Percentiles rank a stretch among this genome's conserved stretches.
These are phyloP conservation scores for Lutraria lutraria DNA, from an alignment of 2,888 invertebrate species.

Conservation along the genomic window DNA sequence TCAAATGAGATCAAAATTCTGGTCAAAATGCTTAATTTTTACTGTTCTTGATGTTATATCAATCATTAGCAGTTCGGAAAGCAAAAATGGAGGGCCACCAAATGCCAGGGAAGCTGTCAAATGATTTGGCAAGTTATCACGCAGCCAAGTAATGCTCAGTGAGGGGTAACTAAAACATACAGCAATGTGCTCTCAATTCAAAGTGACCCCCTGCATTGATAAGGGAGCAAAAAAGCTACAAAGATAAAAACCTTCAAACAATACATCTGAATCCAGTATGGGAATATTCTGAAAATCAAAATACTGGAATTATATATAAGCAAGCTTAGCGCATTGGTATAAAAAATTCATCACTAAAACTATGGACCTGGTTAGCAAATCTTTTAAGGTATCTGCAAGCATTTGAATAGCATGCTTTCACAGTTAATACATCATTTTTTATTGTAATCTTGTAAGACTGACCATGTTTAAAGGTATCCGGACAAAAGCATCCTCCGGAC, in stretches of 20 bases:
- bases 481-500: no score
- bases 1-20: no score
- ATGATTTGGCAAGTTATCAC: not conserved
- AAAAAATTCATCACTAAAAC: not conserved
- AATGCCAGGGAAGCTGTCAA: no score
- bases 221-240: not conserved
- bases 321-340: not conserved
- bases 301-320: not conserved
- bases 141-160: not conserved
- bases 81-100: no score
- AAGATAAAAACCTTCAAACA: not conserved
- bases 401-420: not conserved
- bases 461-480: not conserved
- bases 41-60: no score
- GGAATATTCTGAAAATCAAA: constrained; percentile 12
- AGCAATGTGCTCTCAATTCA: not conserved
- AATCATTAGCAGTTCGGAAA: no score
- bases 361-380: not conserved
- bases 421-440: not conserved
- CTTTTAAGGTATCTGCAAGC: not conserved
- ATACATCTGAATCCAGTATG: not conserved
- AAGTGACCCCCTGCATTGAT: not conserved
- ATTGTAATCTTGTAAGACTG: not conserved
- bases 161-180: not conserved
- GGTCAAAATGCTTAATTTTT: no score